Conservation (phyloP, 2,797 vertebrate species). For the Myotis findleyi region DNA sequence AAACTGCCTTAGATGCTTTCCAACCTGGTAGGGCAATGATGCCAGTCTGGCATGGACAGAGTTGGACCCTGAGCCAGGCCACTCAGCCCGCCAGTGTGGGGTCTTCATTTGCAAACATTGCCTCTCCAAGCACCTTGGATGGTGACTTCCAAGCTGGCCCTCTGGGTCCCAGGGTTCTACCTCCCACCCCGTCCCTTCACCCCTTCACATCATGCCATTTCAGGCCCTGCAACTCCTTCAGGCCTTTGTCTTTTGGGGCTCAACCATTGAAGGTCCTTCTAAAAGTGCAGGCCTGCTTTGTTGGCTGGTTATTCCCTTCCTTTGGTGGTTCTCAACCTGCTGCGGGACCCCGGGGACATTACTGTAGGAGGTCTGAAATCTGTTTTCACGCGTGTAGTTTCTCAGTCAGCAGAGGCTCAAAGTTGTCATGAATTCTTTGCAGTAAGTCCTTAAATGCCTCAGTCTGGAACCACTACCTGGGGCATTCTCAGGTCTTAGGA, state of each 20-base stretch:
- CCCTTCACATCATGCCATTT: background rate
- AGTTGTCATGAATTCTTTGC: background rate
- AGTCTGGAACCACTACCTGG: background rate
- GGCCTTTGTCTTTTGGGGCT: background rate
- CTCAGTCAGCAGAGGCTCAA: background rate
- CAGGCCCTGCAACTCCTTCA: background rate
- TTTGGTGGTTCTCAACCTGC: background rate
- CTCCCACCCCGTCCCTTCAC: rapidly evolving
- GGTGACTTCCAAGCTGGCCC: background rate
- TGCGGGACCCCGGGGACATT: background rate
- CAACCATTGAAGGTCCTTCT: background rate
- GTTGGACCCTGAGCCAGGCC: background rate
- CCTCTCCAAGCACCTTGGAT: background rate
- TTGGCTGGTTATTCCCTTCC: background rate
- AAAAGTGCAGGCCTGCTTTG: background rate
- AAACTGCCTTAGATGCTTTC: background rate
- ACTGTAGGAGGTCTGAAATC: background rate
- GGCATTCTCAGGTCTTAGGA: background rate
- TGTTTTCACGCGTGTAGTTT: background rate
- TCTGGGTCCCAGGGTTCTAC: background rate
- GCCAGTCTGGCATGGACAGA: background rate
- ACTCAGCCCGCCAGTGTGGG: background rate
- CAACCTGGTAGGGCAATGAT: background rate
- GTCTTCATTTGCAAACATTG: background rate
- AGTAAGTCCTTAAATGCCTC: background rate